Conservation (phyloP, 2,888 invertebrate species). For the Polymixis flavicincta region DNA sequence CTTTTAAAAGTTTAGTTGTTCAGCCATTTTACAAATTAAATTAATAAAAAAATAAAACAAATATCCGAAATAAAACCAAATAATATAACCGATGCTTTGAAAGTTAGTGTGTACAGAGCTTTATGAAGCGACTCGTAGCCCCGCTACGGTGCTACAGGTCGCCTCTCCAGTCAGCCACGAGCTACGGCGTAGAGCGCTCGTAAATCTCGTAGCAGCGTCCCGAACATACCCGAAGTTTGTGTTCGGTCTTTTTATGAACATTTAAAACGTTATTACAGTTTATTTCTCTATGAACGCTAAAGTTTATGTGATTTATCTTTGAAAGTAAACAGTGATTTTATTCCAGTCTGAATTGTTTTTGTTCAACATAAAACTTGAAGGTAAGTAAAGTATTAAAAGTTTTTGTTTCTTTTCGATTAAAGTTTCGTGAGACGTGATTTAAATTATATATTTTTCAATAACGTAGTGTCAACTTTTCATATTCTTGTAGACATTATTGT, state of each 20-base stretch:
- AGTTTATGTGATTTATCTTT: conserved; percentile 42
- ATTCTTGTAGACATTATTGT: not conserved
- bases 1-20: no score
- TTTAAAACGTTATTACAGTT: conserved; percentile 17
- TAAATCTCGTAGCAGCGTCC: conserved; percentile 54
- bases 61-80: not conserved
- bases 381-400: conserved; percentile 57
- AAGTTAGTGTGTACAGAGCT: conserved; percentile 40
- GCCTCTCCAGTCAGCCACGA: conserved; percentile 73
- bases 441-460: conserved; percentile 18
- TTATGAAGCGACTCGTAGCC: conserved; percentile 61
- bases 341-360: conserved; percentile 17
- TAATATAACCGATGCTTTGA: not conserved
- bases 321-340: conserved; percentile 39
- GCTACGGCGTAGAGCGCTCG: conserved; percentile 80
- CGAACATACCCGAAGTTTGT: conserved; percentile 53
- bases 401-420: conserved; percentile 35
- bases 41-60: no score
- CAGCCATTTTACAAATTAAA: no score
- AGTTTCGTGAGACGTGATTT: conserved; percentile 9
- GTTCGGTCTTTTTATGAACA: conserved; percentile 35
- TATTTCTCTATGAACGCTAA: conserved; percentile 22
- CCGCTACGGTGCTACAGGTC: conserved; percentile 77
- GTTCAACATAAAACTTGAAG: conserved; percentile 47
- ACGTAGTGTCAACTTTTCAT: not conserved